These are phyloP conservation scores for Leptura quadrifasciata DNA, from an alignment of 2,888 invertebrate genomes.

Conservation along the genomic window DNA sequence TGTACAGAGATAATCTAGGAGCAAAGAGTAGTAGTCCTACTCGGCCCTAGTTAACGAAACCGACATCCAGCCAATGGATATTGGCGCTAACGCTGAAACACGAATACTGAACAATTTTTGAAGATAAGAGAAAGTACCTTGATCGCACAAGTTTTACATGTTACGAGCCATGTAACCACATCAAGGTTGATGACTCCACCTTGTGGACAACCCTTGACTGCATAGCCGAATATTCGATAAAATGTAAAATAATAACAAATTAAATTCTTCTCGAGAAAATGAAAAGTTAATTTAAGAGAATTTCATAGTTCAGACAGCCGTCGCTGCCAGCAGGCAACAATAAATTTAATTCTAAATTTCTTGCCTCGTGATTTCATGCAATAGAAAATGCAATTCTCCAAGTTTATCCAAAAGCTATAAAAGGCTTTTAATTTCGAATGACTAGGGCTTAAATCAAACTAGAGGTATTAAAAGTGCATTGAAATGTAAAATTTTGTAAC, in stretches of 20 bases:
- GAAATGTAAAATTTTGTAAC: conserved; percentile 1
- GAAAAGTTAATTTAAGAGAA: background rate
- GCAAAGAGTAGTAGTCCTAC: too few relatives aligned
- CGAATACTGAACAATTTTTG: too few relatives aligned
- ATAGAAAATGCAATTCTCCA: conserved; percentile 10
- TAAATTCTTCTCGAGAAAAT: background rate
- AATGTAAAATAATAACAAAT: background rate
- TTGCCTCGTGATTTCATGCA: conserved; percentile 21
- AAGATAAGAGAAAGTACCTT: too few relatives aligned
- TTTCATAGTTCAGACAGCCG: conserved; percentile 4
- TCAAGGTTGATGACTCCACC: too few relatives aligned
- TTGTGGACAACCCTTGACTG: too few relatives aligned
- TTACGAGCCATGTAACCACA: too few relatives aligned
- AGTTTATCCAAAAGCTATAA: conserved; percentile 16
- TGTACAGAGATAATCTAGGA: too few relatives aligned
- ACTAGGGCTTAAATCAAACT: conserved; percentile 18
- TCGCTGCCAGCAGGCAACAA: conserved; percentile 2
- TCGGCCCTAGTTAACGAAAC: too few relatives aligned
- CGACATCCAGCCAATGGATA: too few relatives aligned
- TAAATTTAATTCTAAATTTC: conserved; percentile 22
- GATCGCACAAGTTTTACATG: too few relatives aligned
- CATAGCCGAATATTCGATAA: too few relatives aligned
- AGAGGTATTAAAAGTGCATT: background rate
- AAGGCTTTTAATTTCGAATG: conserved; percentile 23
- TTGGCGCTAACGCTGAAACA: too few relatives aligned